These are phyloP conservation scores for Neodiprion lecontei DNA, from an alignment of 1,140 invertebrate genomes.

Conservation along the genomic window DNA sequence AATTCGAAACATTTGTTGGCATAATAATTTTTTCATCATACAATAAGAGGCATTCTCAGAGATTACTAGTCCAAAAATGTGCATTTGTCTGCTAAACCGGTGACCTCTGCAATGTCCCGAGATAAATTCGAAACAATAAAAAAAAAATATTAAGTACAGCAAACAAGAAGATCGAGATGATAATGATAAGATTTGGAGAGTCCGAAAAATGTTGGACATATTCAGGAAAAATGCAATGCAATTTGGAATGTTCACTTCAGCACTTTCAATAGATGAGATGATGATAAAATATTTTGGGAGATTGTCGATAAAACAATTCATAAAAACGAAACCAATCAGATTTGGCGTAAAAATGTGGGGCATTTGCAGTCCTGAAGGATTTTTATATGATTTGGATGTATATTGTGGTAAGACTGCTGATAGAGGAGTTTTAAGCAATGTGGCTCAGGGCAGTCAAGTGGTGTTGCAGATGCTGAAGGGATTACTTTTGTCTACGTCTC, in stretches of 20 bases:
- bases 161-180: constrained; percentile 14
- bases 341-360: constrained; percentile 10
- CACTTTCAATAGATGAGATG: constrained; percentile 27
- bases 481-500: not conserved
- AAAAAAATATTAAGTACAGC: constrained; percentile 26
- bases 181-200: constrained; percentile 23
- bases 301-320: constrained; percentile 22
- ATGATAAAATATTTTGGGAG: constrained; percentile 26
- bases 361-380: constrained; percentile 12
- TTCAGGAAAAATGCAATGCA: constrained; percentile 27
- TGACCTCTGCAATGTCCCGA: constrained; percentile 24
- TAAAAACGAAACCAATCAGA: constrained; percentile 12
- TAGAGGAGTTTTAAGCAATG: constrained; percentile 13
- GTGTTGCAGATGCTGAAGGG: constrained; percentile 17
- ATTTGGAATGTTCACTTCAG: constrained; percentile 28
- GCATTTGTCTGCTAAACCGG: constrained; percentile 15
- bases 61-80: constrained; percentile 30
- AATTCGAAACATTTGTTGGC: constrained; percentile 30
- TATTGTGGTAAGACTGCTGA: constrained; percentile 22
- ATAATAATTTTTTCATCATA: constrained; percentile 31
- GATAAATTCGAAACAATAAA: constrained; percentile 27
- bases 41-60: constrained; percentile 27
- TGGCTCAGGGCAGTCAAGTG: constrained; percentile 20
- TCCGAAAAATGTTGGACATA: constrained; percentile 26
- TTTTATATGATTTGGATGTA: constrained; percentile 21